Conservation (phyloP, 2,888 invertebrate species). For the Melanargia galathea region DNA sequence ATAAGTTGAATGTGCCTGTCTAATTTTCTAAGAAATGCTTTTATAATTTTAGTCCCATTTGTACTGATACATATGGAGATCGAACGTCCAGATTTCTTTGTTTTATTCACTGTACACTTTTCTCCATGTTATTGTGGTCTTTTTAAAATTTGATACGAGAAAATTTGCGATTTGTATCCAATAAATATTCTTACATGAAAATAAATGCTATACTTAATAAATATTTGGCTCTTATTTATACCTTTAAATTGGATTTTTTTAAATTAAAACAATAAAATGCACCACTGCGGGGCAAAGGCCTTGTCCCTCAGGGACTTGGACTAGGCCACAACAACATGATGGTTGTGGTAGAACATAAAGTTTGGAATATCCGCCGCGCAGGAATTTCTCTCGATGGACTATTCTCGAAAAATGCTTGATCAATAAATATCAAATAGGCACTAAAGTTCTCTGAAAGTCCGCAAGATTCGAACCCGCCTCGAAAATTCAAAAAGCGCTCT, state of each 20-base stretch:
- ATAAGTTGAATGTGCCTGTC: constrained; percentile 71
- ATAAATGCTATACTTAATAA: constrained; percentile 71
- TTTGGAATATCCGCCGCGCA: too few relatives aligned
- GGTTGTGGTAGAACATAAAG: too few relatives aligned
- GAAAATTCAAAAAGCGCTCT: too few relatives aligned
- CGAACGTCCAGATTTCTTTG: constrained; percentile 56
- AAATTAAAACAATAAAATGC: background rate
- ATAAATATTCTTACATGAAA: constrained; percentile 69
- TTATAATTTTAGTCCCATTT: constrained; percentile 44
- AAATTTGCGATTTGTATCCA: constrained; percentile 74
- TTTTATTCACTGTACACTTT: constrained; percentile 73
- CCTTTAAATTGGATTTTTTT: background rate
- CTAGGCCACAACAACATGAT: too few relatives aligned
- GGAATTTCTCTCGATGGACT: too few relatives aligned
- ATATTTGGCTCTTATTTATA: constrained; percentile 34
- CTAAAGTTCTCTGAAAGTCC: too few relatives aligned
- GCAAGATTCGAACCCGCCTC: too few relatives aligned
- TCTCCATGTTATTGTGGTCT: constrained; percentile 66
- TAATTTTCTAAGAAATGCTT: constrained; percentile 50
- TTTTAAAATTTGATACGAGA: constrained; percentile 75
- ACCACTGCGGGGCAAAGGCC: too few relatives aligned
- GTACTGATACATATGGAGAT: constrained; percentile 41
- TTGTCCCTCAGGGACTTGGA: too few relatives aligned
- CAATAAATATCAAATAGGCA: too few relatives aligned
- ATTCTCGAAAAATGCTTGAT: too few relatives aligned